These are phyloP conservation scores for Busseola fusca DNA, from an alignment of 2,888 invertebrate species.

Conservation along the genomic window DNA sequence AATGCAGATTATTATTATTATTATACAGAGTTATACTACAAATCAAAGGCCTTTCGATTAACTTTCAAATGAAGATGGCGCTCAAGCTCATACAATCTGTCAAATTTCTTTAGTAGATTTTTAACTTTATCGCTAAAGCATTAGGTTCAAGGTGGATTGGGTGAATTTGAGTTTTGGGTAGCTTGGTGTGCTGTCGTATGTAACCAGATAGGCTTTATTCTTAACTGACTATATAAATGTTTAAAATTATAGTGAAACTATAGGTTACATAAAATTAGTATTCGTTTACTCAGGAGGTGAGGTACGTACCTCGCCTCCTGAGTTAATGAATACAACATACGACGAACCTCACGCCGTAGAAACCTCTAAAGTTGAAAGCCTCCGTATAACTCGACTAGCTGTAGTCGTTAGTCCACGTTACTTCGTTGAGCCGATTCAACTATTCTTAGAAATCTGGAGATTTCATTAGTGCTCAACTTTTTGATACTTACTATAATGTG, in stretches of 20 bases:
- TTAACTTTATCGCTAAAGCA: too few species aligned
- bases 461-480: not conserved
- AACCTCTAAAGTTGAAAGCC: not conserved
- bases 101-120: too few species aligned
- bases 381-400: not conserved
- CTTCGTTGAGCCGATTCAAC: not conserved
- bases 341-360: not conserved
- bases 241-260: not conserved
- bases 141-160: too few species aligned
- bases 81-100: too few species aligned
- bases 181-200: not conserved
- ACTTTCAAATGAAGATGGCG: not conserved
- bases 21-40: not conserved
- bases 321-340: too few species aligned
- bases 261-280: not conserved
- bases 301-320: too few species aligned
- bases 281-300: not conserved
- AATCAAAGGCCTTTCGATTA: not conserved
- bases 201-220: not conserved
- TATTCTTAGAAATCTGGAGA: not conserved
- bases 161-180: too few species aligned
- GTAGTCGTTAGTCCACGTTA: not conserved
- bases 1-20: too few species aligned
- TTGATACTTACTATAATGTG: constrained; percentile 87
- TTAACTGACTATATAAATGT: not conserved